Conservation (phyloP, 2,888 invertebrate genomes). For the Xanthorhoe spadicearia region DNA sequence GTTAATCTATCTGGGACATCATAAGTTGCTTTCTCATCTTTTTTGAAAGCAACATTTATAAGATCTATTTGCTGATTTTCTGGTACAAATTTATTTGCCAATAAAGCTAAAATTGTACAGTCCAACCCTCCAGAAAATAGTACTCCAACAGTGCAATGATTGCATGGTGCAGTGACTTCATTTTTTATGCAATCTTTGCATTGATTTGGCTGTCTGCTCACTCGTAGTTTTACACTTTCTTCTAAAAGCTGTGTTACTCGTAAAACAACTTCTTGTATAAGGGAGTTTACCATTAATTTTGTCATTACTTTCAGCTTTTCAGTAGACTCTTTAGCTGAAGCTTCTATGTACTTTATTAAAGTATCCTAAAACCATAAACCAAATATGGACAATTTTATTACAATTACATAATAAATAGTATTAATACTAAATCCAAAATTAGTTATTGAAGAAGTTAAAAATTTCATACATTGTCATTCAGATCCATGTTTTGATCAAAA, state of each 20-base stretch:
- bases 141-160: constrained; percentile 89
- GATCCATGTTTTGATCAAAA: constrained; percentile 44
- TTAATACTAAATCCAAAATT: constrained; percentile 38
- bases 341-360: constrained; percentile 59
- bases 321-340: constrained; percentile 48
- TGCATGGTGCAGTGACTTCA: constrained; percentile 59
- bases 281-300: constrained; percentile 64
- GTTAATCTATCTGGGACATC: constrained; percentile 94
- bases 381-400: too few relatives aligned
- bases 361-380: constrained; percentile 65
- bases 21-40: constrained; percentile 72
- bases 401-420: not conserved
- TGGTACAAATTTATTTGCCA: constrained; percentile 89
- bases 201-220: constrained; percentile 85
- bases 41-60: constrained; percentile 96
- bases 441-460: constrained; percentile 12
- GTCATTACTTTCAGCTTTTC: constrained; percentile 67
- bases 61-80: constrained; percentile 91
- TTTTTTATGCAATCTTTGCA: constrained; percentile 85
- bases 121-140: constrained; percentile 99
- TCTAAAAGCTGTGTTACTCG: constrained; percentile 81
- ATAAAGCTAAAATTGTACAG: constrained; percentile 94
- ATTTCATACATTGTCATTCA: constrained; percentile 55
- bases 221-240: constrained; percentile 85
- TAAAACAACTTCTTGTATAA: constrained; percentile 70